Base-by-base conservation (phyloP, 2,113 vertebrate species). In the Murina feae region DNA sequence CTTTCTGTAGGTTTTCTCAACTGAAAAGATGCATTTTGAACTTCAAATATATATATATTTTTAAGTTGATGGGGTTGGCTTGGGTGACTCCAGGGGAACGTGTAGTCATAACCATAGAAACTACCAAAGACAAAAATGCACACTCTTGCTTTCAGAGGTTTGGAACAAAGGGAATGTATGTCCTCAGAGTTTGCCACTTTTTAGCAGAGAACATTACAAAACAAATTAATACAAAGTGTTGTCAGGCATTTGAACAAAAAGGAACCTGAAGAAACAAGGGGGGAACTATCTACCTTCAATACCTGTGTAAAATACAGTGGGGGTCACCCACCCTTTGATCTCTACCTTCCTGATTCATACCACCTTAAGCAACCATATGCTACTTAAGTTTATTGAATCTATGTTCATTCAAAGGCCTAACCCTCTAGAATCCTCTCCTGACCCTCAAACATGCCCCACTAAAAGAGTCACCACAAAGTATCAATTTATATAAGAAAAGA, bases 1-100 rank as follows among this genome's bases (percentile, higher is more conserved):
- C 37, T 75, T 93, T 63, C 28, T 95, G 16, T 90, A 80, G 47
- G 28, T 75, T 68, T 92, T 90, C 66, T 95, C 16, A 49, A 4
- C 68, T 75, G 66, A 90, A 85, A 93, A 68, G 68, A 51, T 86
- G n/a, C 14, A 12, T 79, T 90, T 93, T 90, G 44, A 79, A 66
- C 13, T 74, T 79, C 37, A 81, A 23, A 74, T 44, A 80, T 58
- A 2, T 81, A 35, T 32, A n/a, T n/a, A n/a, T 81, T 82, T 63
- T 81, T 47, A 75, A 93, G 47, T 39, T 75, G 39, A 79, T 72
- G 65, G 1, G 49, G 65, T 81, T 66, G 44, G 10, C 39, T 72
- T 66, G 25, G 44, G 6, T 60, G 68, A 68, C 13, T 60, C 7
- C 23, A 55, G 28, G 75, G 47, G 55, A 93, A 66, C 20, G 18